Evolutionary conservation across 1,140 invertebrate genomes (phyloP), one percentile per base, ranked within the genome.

Genomic region (Trachymyrmex septentrionalis): DNA sequence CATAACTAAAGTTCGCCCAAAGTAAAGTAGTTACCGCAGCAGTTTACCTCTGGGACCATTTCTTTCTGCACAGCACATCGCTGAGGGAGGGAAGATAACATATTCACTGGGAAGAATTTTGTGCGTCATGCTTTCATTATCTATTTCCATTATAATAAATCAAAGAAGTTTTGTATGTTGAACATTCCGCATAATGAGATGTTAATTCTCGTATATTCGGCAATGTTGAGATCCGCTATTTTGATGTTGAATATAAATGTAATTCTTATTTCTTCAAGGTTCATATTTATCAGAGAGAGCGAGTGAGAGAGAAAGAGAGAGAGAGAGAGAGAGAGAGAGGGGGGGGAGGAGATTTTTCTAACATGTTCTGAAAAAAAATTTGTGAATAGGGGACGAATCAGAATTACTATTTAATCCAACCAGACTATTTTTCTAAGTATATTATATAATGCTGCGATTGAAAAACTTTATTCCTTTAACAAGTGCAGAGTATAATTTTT

Each of bases 71-170:
- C 30, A 50, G 76, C 44, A 48, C 9, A 57, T 12, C 57, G 30
- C 16, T 34, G 27, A 19, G 19, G 7, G n/a, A 53, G 19, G 57
- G 16, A 73, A 69, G 53, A 73, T 72, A 27, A 73, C 24, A 55
- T 67, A 24, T 44, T 30, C 53, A 48, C 10, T 14, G 30, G 14
- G 7, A 34, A 55, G 38, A 48, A 73, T 84, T 73, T 61, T 73
- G 21, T 48, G 27, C 14, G 24, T 84, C 27, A 19, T 44, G 14
- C 12, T 84, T 61, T 61, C 67, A 61, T 84, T 84, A 73, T 61
- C 27, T 71, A 48, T 27, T 73, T 50, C 27, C 38, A 73, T 72
- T 34, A 61, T 19, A 27, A 27, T 73, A 72, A 84, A 48, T 61
- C 55, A 55, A 84, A 34, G 14, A 19, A 84, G 19, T 14, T 82